Evolutionary conservation across 2,113 vertebrate species (phyloP).

Genomic region (Otis tarda): DNA sequence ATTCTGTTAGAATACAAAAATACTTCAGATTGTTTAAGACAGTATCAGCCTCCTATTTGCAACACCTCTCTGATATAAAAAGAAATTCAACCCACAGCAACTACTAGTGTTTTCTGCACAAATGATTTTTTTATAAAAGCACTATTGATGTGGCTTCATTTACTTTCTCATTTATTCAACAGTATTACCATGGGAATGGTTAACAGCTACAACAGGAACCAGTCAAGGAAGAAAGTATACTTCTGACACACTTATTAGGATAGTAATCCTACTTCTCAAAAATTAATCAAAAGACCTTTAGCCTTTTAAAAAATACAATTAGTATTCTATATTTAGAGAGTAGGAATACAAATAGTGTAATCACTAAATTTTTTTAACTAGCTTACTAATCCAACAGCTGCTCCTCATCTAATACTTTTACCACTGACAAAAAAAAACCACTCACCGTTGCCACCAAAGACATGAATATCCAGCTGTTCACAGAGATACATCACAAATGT

Average conservation of each 20-base stretch:
- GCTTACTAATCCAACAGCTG: neutral
- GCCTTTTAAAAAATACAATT: neutral
- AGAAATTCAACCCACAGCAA: neutral
- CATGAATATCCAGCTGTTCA: constrained; percentile 97
- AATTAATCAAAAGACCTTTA: neutral
- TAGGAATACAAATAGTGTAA: neutral
- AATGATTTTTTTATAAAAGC: neutral
- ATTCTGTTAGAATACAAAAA: neutral
- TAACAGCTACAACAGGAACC: neutral
- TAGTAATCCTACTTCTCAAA: neutral
- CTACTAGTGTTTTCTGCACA: neutral
- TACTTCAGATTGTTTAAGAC: neutral
- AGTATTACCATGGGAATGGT: neutral
- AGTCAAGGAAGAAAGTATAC: accelerated
- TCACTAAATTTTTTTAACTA: neutral
- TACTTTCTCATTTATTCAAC: neutral
- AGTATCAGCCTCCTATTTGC: neutral
- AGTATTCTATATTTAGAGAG: neutral
- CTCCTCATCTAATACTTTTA: neutral
- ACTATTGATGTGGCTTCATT: neutral
- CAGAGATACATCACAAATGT: constrained; percentile 99
- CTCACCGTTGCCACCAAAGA: constrained; percentile 98
- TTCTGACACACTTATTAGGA: neutral
- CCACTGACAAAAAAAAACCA: neutral
- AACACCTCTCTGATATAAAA: neutral